A percentile compares a stretch with the other conserved stretches of the same genome.
Conservation (phyloP, 2,797 vertebrate genomes). For the Lepus oiostolus region DNA sequence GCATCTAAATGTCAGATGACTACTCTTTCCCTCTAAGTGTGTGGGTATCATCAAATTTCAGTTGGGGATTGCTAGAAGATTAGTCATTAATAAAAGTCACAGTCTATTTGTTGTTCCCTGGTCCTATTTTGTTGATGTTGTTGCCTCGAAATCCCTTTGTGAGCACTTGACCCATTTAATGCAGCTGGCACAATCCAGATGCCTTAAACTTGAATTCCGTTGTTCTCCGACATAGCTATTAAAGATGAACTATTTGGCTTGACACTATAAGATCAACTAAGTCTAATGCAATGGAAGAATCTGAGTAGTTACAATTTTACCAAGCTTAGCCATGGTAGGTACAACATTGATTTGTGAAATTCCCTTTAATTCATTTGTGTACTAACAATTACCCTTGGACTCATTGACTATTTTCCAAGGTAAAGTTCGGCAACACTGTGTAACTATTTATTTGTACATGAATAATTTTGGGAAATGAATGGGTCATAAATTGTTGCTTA, state of each 20-base stretch:
- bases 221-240: slow-evolving; percentile 28
- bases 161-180: not conserved
- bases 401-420: not conserved
- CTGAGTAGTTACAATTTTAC: slow-evolving; percentile 19
- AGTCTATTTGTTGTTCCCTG: not conserved
- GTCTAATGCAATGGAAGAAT: not conserved
- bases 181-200: not conserved
- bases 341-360: slow-evolving; percentile 3
- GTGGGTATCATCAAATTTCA: slow-evolving; percentile 30
- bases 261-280: slow-evolving; percentile 11
- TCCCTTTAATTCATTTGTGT: not conserved
- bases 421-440: not conserved
- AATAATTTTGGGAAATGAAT: not conserved
- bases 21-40: not conserved
- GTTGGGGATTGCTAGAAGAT: not conserved
- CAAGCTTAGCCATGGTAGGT: not conserved
- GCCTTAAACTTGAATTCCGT: not conserved
- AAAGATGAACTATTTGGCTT: not conserved
- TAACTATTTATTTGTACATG: slow-evolving; percentile 1
- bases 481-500: not conserved
- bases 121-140: not conserved
- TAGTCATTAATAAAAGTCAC: slow-evolving; percentile 25
- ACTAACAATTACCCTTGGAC: not conserved
- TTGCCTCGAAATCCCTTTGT: not conserved
- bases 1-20: slow-evolving; percentile 14